These are phyloP conservation scores for Oryzias celebensis DNA, from an alignment of 2,113 vertebrate genomes.

Conservation along the genomic window DNA sequence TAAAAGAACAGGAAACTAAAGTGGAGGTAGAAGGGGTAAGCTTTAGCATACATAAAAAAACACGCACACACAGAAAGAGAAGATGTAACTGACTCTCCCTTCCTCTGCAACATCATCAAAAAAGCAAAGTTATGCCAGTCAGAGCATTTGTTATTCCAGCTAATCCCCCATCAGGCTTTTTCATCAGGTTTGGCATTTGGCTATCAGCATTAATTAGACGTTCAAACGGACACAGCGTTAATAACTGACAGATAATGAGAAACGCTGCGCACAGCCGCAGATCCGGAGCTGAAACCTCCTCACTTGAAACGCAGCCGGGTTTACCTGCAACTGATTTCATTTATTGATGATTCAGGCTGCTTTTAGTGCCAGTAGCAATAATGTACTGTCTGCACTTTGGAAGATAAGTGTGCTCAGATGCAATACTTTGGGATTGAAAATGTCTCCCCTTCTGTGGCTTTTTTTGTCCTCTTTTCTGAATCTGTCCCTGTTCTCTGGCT, in stretches of 20 bases:
- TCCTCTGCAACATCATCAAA: constrained; percentile 54
- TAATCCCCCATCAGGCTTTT: constrained; percentile 67
- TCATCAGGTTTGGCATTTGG: constrained; percentile 74
- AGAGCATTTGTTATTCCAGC: constrained; percentile 63
- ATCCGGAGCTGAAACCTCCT: constrained; percentile 26
- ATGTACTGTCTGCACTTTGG: constrained; percentile 62
- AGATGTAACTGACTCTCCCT: constrained; percentile 34
- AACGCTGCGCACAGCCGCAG: constrained; percentile 12
- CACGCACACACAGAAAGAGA: background rate
- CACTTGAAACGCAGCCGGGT: constrained; percentile 35
- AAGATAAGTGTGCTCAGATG: constrained; percentile 57
- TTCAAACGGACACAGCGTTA: constrained; percentile 44
- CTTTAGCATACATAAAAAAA: background rate
- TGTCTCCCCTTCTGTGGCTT: constrained; percentile 48
- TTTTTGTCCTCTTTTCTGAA: constrained; percentile 9
- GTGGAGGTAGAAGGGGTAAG: constrained; percentile 34
- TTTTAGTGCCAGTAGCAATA: constrained; percentile 55
- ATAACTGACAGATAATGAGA: constrained; percentile 62
- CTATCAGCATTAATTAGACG: constrained; percentile 71
- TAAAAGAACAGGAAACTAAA: constrained; percentile 49
- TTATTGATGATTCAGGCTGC: constrained; percentile 60
- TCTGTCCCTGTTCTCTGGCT: constrained; percentile 6
- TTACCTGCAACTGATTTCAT: constrained; percentile 49
- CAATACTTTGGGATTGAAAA: constrained; percentile 51
- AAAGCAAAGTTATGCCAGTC: constrained; percentile 61